phyloP scores from a whole-genome alignment of 2,797 vertebrate genomes.

The Parambassis ranga region DNA sequence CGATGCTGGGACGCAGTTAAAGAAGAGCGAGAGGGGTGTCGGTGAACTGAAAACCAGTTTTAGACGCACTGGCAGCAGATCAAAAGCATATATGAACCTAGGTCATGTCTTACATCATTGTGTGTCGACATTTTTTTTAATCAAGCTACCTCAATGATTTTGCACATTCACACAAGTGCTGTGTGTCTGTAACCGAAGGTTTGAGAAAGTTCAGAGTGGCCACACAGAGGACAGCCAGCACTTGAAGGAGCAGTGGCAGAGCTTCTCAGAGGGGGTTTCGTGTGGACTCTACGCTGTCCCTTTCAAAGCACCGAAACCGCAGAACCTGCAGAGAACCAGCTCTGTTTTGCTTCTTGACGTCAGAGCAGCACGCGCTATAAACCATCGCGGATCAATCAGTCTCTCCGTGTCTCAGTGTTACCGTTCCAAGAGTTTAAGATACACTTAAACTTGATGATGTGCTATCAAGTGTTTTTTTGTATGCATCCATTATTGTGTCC shows the following conservation, averaged over 20 bases:
- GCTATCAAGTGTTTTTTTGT: conserved; percentile 51
- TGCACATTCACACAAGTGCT: not conserved
- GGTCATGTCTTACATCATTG: too few species aligned
- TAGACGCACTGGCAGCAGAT: too few species aligned
- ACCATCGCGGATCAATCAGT: conserved; percentile 42
- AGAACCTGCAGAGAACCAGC: conserved; percentile 47
- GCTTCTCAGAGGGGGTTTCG: conserved; percentile 32
- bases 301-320: conserved; percentile 56
- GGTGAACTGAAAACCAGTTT: not conserved
- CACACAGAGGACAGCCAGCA: conserved; percentile 49
- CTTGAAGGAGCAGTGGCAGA: conserved; percentile 10
- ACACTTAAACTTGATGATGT: conserved; percentile 38
- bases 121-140: too few species aligned
- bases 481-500: conserved; percentile 58
- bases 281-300: conserved; percentile 48
- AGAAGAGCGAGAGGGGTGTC: not conserved
- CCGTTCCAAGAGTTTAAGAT: conserved; percentile 27
- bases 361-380: conserved; percentile 41
- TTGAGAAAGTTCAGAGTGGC: conserved; percentile 43
- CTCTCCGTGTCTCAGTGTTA: conserved; percentile 46
- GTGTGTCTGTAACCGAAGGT: conserved; percentile 12
- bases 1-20: not conserved
- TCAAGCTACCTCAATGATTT: not conserved
- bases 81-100: too few species aligned
- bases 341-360: conserved; percentile 52